Percentiles rank a stretch among this genome's conserved stretches.
Evolutionary conservation across 2,113 vertebrate species (phyloP).

Genomic region (Thunnus thynnus): DNA sequence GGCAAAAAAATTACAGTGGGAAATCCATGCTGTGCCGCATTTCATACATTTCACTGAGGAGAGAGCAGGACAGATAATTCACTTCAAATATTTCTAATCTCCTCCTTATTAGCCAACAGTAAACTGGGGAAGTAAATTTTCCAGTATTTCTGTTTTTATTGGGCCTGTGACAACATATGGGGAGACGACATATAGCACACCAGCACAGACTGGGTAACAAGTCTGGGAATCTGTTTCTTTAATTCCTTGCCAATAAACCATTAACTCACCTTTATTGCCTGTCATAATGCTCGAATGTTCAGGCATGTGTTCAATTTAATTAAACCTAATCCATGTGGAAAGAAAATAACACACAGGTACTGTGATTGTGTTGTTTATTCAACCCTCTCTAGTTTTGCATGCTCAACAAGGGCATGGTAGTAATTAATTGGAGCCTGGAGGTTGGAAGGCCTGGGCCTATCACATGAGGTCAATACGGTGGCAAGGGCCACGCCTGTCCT

Average conservation of each 20-base stretch:
- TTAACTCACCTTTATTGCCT: slow-evolving; percentile 54
- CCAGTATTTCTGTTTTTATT: slow-evolving; percentile 34
- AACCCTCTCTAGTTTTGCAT: slow-evolving; percentile 41
- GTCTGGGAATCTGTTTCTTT: slow-evolving; percentile 30
- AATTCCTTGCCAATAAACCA: slow-evolving; percentile 35
- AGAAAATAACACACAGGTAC: slow-evolving; percentile 65
- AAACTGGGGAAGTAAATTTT: slow-evolving; percentile 42
- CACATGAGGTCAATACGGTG: slow-evolving; percentile 70
- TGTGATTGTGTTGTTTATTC: slow-evolving; percentile 52
- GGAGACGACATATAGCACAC: slow-evolving; percentile 3
- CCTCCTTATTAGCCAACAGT: slow-evolving; percentile 26
- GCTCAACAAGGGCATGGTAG: slow-evolving; percentile 66
- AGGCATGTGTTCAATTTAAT: slow-evolving; percentile 60
- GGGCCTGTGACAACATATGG: slow-evolving; percentile 14
- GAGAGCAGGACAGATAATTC: slow-evolving; percentile 25
- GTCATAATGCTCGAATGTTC: slow-evolving; percentile 53
- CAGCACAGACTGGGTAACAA: neutral
- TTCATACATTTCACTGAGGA: slow-evolving; percentile 10
- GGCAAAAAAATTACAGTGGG: slow-evolving; percentile 21
- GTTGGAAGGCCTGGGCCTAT: slow-evolving; percentile 64
- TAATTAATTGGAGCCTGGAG: slow-evolving; percentile 76
- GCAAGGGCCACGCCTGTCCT: slow-evolving; percentile 61
- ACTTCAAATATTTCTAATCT: slow-evolving; percentile 47
- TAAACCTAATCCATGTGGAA: slow-evolving; percentile 59
- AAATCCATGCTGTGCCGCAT: neutral